phyloP scores from a whole-genome alignment of 2,888 invertebrate species.

The Ferrisia virgata region DNA sequence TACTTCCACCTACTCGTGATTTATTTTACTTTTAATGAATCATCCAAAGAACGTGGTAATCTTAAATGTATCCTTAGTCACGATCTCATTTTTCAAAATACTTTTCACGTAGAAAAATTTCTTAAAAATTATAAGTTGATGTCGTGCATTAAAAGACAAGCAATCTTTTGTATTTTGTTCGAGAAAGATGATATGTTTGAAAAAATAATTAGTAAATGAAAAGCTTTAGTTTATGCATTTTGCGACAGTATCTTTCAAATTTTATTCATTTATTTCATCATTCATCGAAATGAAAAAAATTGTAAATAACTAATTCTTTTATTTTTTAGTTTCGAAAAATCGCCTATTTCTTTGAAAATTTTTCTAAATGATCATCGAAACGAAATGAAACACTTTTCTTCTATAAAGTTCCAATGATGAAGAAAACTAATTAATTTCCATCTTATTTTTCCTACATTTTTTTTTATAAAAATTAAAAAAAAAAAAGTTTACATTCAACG shows the following conservation, averaged over 20 bases:
- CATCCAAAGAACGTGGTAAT: not conserved
- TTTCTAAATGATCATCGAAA: too few relatives aligned
- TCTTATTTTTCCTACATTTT: not conserved
- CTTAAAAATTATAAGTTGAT: not conserved
- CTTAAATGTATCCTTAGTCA: not conserved
- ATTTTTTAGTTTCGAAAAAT: too few relatives aligned
- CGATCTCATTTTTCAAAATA: not conserved
- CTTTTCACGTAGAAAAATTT: not conserved
- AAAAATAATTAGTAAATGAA: not conserved
- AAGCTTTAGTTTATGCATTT: not conserved
- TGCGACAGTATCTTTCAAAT: not conserved
- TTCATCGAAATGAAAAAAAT: not conserved
- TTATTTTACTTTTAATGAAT: not conserved
- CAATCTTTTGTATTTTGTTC: not conserved
- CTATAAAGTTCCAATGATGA: too few relatives aligned
- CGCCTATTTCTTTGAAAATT: too few relatives aligned
- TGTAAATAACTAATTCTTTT: not conserved
- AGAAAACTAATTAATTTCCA: conserved; percentile 3
- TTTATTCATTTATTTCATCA: not conserved
- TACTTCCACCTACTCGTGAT: not conserved
- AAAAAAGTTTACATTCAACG: not conserved
- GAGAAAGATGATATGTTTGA: not conserved
- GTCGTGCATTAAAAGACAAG: not conserved
- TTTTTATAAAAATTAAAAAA: not conserved
- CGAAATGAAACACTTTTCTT: too few relatives aligned